Evolutionary conservation across 2,113 vertebrate genomes (phyloP).

Genomic region (Tragelaphus imberbis): DNA sequence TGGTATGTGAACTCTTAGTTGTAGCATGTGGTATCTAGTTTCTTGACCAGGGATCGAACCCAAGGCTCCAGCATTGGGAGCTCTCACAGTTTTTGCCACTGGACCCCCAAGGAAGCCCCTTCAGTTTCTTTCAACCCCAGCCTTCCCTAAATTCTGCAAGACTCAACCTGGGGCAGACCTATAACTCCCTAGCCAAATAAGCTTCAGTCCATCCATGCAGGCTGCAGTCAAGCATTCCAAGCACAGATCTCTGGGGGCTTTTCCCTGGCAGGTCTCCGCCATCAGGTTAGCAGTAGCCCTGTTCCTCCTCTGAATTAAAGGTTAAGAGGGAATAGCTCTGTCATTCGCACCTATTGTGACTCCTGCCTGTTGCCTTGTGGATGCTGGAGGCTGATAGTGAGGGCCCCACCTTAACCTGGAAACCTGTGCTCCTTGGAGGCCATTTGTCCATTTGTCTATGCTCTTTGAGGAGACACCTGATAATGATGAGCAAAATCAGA

Average conservation of each 20-base stretch:
- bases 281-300: constrained; percentile 26
- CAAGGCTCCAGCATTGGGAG: neutral
- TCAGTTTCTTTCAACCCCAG: neutral
- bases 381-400: neutral
- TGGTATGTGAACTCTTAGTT: neutral
- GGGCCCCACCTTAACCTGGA: neutral
- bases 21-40: neutral
- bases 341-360: no score
- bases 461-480: neutral
- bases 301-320: neutral
- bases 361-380: neutral
- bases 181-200: neutral
- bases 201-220: neutral
- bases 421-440: neutral
- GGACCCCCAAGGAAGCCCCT: neutral
- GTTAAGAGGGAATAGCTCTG: neutral
- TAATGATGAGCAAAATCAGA: neutral
- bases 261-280: neutral
- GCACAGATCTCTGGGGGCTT: neutral
- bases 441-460: neutral
- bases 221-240: neutral
- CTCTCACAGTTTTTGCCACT: neutral
- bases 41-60: neutral
- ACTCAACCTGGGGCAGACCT: neutral
- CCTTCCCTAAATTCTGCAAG: neutral